A percentile compares a stretch with the other conserved stretches of the same genome.
Evolutionary conservation across 2,888 invertebrate genomes (phyloP).

Genomic region (Ferrisia virgata): DNA sequence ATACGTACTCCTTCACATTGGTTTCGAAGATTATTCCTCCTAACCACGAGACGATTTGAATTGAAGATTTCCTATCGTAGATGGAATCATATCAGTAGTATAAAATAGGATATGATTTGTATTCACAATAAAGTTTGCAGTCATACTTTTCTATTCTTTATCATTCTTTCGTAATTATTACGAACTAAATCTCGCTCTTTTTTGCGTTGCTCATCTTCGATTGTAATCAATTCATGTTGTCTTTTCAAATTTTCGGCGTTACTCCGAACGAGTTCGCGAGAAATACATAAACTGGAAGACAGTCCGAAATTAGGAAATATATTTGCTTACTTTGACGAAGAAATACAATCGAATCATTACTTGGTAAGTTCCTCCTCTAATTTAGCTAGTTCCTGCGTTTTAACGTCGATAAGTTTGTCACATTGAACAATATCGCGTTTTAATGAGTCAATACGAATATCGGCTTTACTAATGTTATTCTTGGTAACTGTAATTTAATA

Average conservation of each 20-base stretch:
- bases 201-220: background rate
- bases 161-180: background rate
- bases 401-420: background rate
- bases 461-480: background rate
- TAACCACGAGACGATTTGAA: background rate
- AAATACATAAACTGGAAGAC: background rate
- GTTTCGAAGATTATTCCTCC: slow-evolving; percentile 3
- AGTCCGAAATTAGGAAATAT: background rate
- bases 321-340: background rate
- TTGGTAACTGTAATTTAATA: background rate
- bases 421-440: background rate
- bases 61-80: slow-evolving; percentile 21
- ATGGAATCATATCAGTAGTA: background rate
- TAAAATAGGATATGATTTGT: background rate
- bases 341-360: background rate
- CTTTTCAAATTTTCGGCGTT: background rate
- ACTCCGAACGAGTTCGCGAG: background rate
- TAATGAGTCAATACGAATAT: background rate
- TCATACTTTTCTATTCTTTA: background rate
- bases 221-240: background rate
- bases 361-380: background rate
- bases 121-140: no score
- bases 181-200: background rate
- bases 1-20: background rate
- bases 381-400: background rate